These are phyloP conservation scores for Drosophila demipolita DNA, from an alignment of 2,888 invertebrate genomes.

Conservation along the genomic window DNA sequence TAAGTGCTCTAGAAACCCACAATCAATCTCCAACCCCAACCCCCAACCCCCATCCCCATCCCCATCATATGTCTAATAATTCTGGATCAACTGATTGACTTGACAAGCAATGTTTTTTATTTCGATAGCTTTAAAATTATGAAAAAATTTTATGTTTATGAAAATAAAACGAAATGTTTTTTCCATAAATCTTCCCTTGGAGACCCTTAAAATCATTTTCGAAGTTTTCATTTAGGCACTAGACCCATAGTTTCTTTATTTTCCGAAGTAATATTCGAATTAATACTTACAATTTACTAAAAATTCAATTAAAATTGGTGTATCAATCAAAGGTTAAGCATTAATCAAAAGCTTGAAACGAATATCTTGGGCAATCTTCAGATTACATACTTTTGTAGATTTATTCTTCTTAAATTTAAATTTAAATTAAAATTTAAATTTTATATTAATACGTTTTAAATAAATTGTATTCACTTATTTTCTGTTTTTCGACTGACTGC, in stretches of 20 bases:
- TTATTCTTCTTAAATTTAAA: not conserved
- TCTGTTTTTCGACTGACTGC: not conserved
- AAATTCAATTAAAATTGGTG: not conserved
- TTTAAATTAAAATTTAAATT: not conserved
- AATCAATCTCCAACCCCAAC: not conserved
- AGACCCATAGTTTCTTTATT: not conserved
- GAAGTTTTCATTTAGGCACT: not conserved
- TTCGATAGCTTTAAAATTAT: not conserved
- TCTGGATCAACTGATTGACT: not conserved
- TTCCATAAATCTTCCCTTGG: not conserved
- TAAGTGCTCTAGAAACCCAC: constrained; percentile 11
- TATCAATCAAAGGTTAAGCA: not conserved
- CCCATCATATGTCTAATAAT: not conserved
- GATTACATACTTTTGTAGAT: not conserved
- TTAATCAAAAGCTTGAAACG: not conserved
- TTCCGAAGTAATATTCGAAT: not conserved
- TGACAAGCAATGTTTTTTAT: not conserved
- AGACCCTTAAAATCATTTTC: not conserved
- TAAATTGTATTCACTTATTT: not conserved
- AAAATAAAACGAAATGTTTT: not conserved
- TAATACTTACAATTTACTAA: not conserved
- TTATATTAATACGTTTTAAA: not conserved
- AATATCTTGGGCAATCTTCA: not conserved
- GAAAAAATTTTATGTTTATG: not conserved
- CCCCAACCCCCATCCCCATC: no score